Percentiles rank a stretch among this genome's conserved stretches.
Evolutionary conservation across 64 coral and sea anemone genomes (phyloP).

Genomic region (Stylophora pistillata): DNA sequence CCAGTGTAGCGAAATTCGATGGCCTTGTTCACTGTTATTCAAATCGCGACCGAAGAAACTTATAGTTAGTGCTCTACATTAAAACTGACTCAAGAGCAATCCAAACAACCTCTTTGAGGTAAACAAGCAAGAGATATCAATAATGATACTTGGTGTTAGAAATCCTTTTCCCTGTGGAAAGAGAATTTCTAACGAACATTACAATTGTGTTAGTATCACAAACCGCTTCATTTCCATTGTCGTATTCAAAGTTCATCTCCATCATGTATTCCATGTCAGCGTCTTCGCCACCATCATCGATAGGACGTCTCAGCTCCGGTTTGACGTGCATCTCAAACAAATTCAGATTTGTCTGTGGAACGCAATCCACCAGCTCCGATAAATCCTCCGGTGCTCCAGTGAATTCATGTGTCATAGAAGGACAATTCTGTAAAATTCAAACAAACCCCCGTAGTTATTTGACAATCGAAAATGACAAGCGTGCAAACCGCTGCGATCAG

Average conservation of each 20-base stretch:
- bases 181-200: neutral
- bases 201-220: neutral
- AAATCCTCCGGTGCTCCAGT: neutral
- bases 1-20: no score
- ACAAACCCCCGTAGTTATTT: neutral
- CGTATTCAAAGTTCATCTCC: conserved; percentile 27
- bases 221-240: conserved; percentile 30
- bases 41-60: no score
- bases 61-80: neutral
- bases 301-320: neutral
- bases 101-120: neutral
- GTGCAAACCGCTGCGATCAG: conserved; percentile 32
- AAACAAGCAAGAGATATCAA: neutral
- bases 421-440: conserved; percentile 1
- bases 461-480: neutral
- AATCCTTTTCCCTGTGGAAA: neutral
- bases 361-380: neutral
- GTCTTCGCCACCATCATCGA: conserved; percentile 8
- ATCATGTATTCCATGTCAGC: conserved; percentile 34
- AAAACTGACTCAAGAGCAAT: neutral
- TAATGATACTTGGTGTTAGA: neutral
- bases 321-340: conserved; percentile 30
- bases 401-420: conserved; percentile 11
- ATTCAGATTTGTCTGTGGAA: neutral
- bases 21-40: no score